Base-by-base conservation (phyloP, 2,113 vertebrate species). In the Pachypanchax playfairii region DNA sequence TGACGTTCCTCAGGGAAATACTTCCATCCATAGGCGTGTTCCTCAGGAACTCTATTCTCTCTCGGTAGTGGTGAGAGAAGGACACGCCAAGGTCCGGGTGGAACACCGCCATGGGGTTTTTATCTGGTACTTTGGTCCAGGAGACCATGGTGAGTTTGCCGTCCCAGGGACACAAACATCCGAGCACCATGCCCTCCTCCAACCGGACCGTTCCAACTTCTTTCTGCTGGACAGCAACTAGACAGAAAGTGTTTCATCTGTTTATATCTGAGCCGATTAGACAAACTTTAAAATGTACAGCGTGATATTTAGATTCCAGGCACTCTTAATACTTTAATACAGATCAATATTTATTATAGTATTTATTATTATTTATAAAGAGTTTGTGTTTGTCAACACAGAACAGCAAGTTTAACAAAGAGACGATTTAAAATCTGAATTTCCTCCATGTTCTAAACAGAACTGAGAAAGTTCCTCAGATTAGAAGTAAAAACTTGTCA, bases 151-250 rank as follows among this genome's bases (percentile, higher is more conserved):
- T 93, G 72, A 94, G 74, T 11, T 24, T 73, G 0, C 77, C 70
- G 0, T 4, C 42, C 61, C 88, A 90, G 1, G 91, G 90, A 36
- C 91, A 94, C 41, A 85, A 52, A 44, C 94, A 95, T 18, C 91
- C 75, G 21, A 96, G 88, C 6, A 90, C 83, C 91, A 94, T 91
- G 21, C 88, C 91, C 56, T 92, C 84, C 35, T 89, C 82, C 57
- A 95, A 87, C 1, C 60, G 90, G 41, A 95, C 73, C 1, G 71
- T 83, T 2, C 90, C 84, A 36, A 53, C 63, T 22, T 86, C 58
- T 35, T 57, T 74, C 76, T 90, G 70, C 80, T 85, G 78, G 5
- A 77, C 47, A 0, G 65, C 62, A 42, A 56, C 92, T 94, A 81
- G 75, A 89, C 68, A 82, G 13, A 77, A 22, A 0, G 20, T 5